Conservation (phyloP, 2,113 vertebrate genomes). For the Chroicocephalus ridibundus region DNA sequence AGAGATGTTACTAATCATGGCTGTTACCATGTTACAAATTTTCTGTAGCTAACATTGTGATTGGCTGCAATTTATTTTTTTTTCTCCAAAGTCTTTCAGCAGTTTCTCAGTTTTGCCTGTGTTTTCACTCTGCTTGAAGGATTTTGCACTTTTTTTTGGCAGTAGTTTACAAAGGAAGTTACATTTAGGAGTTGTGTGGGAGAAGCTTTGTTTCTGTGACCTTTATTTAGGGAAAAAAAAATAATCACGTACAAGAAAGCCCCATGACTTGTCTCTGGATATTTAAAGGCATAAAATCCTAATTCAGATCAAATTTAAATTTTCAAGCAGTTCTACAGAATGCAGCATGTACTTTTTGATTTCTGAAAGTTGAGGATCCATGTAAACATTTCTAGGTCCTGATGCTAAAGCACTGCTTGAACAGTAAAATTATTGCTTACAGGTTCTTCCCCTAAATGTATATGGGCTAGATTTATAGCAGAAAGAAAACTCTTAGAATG, state of each 20-base stretch:
- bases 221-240: not conserved
- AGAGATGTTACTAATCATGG: not conserved
- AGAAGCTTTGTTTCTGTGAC: conserved; percentile 16
- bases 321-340: not conserved
- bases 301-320: not conserved
- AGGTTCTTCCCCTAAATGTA: not conserved
- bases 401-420: not conserved
- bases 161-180: not conserved
- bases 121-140: not conserved
- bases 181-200: not conserved
- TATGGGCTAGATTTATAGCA: not conserved
- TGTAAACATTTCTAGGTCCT: not conserved
- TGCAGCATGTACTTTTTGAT: not conserved
- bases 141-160: not conserved
- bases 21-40: not conserved
- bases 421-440: not conserved
- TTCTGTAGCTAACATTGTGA: not conserved
- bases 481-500: not conserved
- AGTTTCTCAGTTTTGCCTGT: not conserved
- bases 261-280: not conserved
- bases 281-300: conserved; percentile 6
- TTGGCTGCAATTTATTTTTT: not conserved
- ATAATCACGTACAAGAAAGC: not conserved
- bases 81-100: not conserved
- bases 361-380: not conserved